Percentiles rank a stretch among this genome's conserved stretches.
phyloP scores from a whole-genome alignment of 2,797 vertebrate genomes.

The Karalla daura region DNA sequence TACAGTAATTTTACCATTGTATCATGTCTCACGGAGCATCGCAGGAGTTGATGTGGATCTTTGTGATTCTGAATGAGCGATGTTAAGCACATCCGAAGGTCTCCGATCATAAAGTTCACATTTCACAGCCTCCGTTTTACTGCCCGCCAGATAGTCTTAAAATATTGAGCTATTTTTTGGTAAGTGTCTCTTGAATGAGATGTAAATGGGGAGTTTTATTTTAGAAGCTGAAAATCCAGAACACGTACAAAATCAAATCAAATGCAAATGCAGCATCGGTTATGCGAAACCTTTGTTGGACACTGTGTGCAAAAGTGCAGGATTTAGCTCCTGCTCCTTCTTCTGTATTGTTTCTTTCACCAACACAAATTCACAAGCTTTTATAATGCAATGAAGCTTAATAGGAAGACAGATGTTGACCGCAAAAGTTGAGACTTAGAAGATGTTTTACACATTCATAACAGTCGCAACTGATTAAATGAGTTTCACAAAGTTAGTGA shows the following conservation, averaged over 20 bases:
- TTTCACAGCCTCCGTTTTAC: constrained; percentile 1
- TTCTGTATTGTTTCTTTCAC: not conserved
- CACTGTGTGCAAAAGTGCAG: not conserved
- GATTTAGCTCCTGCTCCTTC: not conserved
- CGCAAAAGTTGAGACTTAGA: not conserved
- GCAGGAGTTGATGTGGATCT: constrained; percentile 1
- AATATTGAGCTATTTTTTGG: not conserved
- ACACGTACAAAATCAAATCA: not conserved
- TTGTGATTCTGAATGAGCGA: constrained; percentile 13
- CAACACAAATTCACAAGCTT: not conserved
- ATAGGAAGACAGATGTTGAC: not conserved
- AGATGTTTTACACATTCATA: not conserved
- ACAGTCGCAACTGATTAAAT: not conserved
- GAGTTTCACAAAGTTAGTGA: not conserved
- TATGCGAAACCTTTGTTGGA: not conserved
- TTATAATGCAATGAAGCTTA: not conserved
- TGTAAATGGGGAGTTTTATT: not conserved
- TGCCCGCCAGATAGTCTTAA: not conserved
- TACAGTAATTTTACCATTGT: not conserved
- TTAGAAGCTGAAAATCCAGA: constrained; percentile 6
- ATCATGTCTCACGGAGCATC: not conserved
- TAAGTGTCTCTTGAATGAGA: not conserved
- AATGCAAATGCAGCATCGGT: not conserved
- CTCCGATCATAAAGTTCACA: constrained; percentile 5
- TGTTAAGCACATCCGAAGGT: constrained; percentile 11